Base-by-base conservation (phyloP, 2,888 invertebrate species). In the Zeuzera pyrina region DNA sequence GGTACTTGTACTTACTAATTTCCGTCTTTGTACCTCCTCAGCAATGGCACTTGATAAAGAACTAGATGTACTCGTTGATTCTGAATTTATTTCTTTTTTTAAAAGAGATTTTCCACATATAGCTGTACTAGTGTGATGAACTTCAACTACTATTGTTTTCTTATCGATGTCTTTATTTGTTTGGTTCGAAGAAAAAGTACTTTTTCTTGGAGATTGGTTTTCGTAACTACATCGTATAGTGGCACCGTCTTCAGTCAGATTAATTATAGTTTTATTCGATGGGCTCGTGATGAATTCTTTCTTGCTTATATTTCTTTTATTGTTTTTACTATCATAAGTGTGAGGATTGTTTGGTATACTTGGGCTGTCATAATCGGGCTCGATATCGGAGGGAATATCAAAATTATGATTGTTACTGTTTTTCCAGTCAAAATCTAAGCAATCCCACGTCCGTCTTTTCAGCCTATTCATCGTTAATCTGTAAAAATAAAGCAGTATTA, bases 101-200 rank as follows among this genome's bases (percentile, higher is more conserved):
- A 55, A 43, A 12, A 12, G 10, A 3, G 55, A 44, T 40, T 73
- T 74, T n/a, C 60, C 62, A 45, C 76, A 76, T 1, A 62, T 43
- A 7, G 65, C 47, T 3, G 59, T 56, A 37, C 64, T 73, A 24
- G 66, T 67, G 35, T 84, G 79, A 38, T 92, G 92, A n/a, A 92
- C 91, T 65, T 92, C 92, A 5, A 91, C 92, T 13, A 90, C 88
- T 35, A 91, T 88, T 12, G 89, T 89, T 65, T 91, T 91, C 38
- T 83, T 81, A 14, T 84, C 79, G 39, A 54, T 71, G 34, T 71
- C 71, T 42, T 68, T 63, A 35, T 47, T 54, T 13, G 46, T 35
- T 42, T 61, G 61, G 39, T 66, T 76, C 27, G 52, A 59, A 8
- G 69, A 45, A 48, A 68, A 74, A 27, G 61, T 65, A 47, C 52